Base-by-base conservation (phyloP, 2,888 invertebrate species). In the Operophtera brumata region DNA sequence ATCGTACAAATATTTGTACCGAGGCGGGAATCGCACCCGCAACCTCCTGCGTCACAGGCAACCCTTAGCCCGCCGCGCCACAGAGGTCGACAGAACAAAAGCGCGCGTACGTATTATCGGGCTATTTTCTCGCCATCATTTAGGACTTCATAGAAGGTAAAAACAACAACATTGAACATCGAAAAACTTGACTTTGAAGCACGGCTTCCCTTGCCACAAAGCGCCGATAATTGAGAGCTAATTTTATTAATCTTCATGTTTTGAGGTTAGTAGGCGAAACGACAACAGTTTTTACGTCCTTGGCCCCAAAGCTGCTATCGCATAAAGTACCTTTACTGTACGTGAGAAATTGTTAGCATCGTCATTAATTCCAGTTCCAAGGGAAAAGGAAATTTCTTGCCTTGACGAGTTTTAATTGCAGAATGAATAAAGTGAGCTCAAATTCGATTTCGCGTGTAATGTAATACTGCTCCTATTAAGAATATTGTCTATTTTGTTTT, bases 311-410 rank as follows among this genome's bases (percentile, higher is more conserved):
- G 32, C 40, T 35, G 48, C 41, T 57, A 59, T 53, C 54, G 54
- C 53, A 54, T 51, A 41, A 12, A 47, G 39, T 50, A 48, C 47
- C 43, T 52, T 52, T 55, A 34, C 30, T 20, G 57, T 56, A 58
- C 49, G 57, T 58, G 51, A 56, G 49, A 56, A 59, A 57, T 49
- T 50, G 48, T 46, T 54, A 47, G 40, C 40, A 36, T 30, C 39
- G 44, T 47, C 53, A 44, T 58, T 57, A 58, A 57, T 48, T 54
- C 54, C 25, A 47, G 48, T 54, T 57, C 57, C 60, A 60, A 57
- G 53, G 45, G 54, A 59, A 49, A 43, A 53, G 48, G 56, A 62
- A 53, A 62, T 57, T 56, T 54, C 52, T 56, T 54, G 57, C 55
- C 41, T 39, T 12, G 44, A 32, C 44, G 43, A 50, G 28, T 59